phyloP scores from a whole-genome alignment of 2,888 invertebrate genomes.

The Oeneis ivallda region DNA sequence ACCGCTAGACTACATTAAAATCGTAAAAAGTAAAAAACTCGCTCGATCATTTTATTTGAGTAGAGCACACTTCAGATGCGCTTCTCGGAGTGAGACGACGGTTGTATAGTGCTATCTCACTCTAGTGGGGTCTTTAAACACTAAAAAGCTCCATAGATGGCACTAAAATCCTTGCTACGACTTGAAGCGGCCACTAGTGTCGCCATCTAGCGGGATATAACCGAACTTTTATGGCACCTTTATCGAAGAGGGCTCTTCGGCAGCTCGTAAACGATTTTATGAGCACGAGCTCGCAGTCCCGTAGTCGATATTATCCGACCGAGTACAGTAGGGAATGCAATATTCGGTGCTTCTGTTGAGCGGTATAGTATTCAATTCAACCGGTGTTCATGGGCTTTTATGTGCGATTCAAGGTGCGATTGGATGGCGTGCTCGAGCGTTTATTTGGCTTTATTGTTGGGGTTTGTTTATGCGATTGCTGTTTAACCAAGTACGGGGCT shows the following conservation, averaged over 20 bases:
- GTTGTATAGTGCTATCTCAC: conserved; percentile 44
- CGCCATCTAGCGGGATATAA: conserved; percentile 79
- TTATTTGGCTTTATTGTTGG: conserved; percentile 82
- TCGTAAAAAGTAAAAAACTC: neutral
- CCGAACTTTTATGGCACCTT: conserved; percentile 80
- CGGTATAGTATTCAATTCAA: conserved; percentile 76
- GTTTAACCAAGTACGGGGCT: conserved; percentile 80
- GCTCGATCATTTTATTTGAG: conserved; percentile 20
- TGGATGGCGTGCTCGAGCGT: conserved; percentile 81
- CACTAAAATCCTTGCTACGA: conserved; percentile 77
- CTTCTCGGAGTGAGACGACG: conserved; percentile 48
- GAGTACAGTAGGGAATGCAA: conserved; percentile 74
- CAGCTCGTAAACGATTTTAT: conserved; percentile 82
- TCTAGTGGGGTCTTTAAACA: conserved; percentile 61
- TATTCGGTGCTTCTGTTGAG: conserved; percentile 76
- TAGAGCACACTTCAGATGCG: conserved; percentile 54
- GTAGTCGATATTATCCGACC: conserved; percentile 77
- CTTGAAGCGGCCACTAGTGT: conserved; percentile 77
- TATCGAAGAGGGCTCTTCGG: conserved; percentile 81
- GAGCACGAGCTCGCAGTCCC: conserved; percentile 76
- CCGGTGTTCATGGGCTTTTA: conserved; percentile 79
- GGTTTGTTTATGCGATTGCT: conserved; percentile 82
- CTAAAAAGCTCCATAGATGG: conserved; percentile 81
- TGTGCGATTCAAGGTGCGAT: conserved; percentile 82
- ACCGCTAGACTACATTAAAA: neutral